Percentiles rank a stretch among this genome's conserved stretches.
phyloP scores from a whole-genome alignment of 1,140 invertebrate genomes.

The Orchestia grillus region DNA sequence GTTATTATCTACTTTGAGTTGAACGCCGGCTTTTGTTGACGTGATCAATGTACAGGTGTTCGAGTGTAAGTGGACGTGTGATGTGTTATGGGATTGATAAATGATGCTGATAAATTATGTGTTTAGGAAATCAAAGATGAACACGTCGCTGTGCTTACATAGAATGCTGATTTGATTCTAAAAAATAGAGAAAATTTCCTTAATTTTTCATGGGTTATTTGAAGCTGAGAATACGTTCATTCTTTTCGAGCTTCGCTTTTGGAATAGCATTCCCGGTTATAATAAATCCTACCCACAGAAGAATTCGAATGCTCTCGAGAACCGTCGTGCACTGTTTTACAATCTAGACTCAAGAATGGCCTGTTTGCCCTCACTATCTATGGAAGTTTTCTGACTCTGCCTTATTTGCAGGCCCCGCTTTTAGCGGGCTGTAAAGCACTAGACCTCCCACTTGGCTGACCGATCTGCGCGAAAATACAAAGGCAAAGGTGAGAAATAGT shows the following conservation, averaged over 20 bases:
- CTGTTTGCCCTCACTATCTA: conserved; percentile 35
- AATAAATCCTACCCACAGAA: neutral
- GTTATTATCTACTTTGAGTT: neutral
- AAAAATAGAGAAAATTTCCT: neutral
- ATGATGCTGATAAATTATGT: too few relatives aligned
- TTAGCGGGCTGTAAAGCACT: conserved; percentile 47
- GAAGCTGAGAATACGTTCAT: neutral
- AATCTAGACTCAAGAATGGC: neutral
- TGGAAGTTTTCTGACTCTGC: neutral
- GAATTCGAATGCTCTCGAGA: neutral
- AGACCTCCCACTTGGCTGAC: conserved; percentile 55
- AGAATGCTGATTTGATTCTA: neutral
- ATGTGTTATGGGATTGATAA: too few relatives aligned
- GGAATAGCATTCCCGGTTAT: neutral
- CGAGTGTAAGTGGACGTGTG: too few relatives aligned
- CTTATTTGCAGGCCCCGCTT: conserved; percentile 16
- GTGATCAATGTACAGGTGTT: too few relatives aligned
- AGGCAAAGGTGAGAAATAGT: conserved; percentile 55
- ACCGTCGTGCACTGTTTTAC: neutral
- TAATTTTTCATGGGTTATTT: neutral
- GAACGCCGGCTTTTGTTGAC: neutral
- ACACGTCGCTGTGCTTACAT: too few relatives aligned
- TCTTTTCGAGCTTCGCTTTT: neutral
- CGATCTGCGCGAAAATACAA: conserved; percentile 49
- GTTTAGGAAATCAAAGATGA: too few relatives aligned